These are phyloP conservation scores for Pygoscelis antarcticus DNA, from an alignment of 2,113 vertebrate species.

Conservation along the genomic window DNA sequence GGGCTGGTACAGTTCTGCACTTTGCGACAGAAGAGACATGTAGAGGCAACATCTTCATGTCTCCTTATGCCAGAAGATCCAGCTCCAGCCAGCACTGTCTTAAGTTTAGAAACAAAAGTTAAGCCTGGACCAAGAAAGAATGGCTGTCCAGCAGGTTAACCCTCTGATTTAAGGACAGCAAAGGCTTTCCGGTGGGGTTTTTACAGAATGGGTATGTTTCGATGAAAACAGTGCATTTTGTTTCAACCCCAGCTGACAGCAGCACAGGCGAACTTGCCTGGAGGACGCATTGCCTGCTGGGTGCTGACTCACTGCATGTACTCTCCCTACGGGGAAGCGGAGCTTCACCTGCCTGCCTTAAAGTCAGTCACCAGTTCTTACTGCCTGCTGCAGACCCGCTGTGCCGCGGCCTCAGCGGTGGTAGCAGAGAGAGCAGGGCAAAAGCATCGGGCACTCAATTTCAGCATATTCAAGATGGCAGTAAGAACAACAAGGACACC, in stretches of 20 bases:
- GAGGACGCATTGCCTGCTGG: background rate
- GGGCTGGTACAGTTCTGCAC: background rate
- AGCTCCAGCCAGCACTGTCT: background rate
- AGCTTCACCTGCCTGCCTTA: background rate
- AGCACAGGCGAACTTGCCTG: fast-evolving
- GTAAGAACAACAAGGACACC: background rate
- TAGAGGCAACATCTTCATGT: background rate
- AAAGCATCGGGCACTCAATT: fast-evolving
- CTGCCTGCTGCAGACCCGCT: background rate
- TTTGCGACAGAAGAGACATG: background rate
- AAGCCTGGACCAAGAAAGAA: background rate
- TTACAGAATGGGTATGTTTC: fast-evolving
- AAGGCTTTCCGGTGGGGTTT: background rate
- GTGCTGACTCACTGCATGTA: background rate
- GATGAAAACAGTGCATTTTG: fast-evolving
- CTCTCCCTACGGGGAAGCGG: background rate
- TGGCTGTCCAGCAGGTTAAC: background rate
- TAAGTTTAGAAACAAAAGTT: background rate
- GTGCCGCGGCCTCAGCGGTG: fast-evolving
- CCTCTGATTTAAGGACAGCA: background rate
- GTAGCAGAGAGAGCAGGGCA: fast-evolving
- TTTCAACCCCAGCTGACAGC: background rate
- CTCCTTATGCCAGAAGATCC: background rate
- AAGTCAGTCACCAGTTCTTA: background rate
- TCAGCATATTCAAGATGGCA: fast-evolving